Evolutionary conservation across 1,140 invertebrate species (phyloP).

Genomic region (Microplitis mediator): DNA sequence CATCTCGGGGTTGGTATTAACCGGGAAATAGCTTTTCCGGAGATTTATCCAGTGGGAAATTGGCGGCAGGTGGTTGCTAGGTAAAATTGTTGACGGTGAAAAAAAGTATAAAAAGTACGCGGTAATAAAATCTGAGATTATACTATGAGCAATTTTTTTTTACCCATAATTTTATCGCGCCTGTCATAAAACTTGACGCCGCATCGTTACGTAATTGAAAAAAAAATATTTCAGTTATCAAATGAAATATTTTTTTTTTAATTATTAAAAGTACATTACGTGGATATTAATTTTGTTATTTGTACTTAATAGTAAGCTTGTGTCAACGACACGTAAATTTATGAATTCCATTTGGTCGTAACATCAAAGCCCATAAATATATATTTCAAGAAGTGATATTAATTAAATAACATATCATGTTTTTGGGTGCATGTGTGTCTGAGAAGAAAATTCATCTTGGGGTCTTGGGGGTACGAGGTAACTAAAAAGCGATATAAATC

Average conservation of each 20-base stretch:
- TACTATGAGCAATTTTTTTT: no score
- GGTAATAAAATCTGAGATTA: not conserved
- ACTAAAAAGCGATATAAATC: constrained; percentile 21
- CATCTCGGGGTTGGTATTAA: not conserved
- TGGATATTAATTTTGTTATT: no score
- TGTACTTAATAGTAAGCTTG: not conserved
- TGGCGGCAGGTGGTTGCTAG: constrained; percentile 14
- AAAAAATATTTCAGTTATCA: no score
- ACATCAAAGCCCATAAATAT: not conserved
- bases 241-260: no score
- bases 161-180: no score
- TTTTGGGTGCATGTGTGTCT: not conserved
- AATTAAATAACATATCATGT: constrained; percentile 19
- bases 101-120: not conserved
- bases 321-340: constrained; percentile 1
- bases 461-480: not conserved
- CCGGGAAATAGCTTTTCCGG: constrained; percentile 16
- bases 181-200: not conserved
- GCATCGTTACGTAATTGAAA: no score
- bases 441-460: constrained; percentile 13
- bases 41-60: constrained; percentile 12
- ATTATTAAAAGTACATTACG: no score
- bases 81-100: not conserved
- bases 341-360: constrained; percentile 3
- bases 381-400: constrained; percentile 1